A percentile compares a stretch with the other conserved stretches of the same genome.
Conservation (phyloP, 2,113 vertebrate genomes). For the Hipposideros armiger region DNA sequence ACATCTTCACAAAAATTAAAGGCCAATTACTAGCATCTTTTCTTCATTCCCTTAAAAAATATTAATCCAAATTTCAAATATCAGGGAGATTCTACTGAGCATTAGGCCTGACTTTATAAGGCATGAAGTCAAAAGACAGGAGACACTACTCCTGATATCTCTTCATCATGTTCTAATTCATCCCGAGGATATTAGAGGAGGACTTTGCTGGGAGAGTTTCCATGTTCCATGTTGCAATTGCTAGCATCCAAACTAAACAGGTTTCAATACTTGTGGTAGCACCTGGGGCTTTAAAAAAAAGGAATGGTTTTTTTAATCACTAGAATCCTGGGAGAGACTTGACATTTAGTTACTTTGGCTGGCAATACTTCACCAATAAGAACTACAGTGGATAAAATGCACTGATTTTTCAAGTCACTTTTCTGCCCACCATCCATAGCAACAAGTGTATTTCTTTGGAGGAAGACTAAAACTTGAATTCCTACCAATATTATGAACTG, state of each 20-base stretch:
- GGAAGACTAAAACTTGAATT: constrained; percentile 55
- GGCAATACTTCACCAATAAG: constrained; percentile 48
- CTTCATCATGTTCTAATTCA: background rate
- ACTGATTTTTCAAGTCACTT: constrained; percentile 50
- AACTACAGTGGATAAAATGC: constrained; percentile 10
- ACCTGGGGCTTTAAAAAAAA: background rate
- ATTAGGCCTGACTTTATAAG: constrained; percentile 4
- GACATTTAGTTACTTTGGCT: constrained; percentile 54
- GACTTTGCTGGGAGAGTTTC: background rate
- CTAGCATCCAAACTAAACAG: constrained; percentile 35
- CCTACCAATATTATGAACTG: constrained; percentile 2
- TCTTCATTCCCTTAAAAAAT: constrained; percentile 1
- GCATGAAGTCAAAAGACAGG: background rate
- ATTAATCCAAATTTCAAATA: constrained; percentile 3
- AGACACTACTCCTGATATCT: background rate
- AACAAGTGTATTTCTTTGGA: constrained; percentile 59
- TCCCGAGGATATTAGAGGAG: background rate
- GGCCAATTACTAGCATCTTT: background rate
- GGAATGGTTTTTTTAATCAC: background rate
- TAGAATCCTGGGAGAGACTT: constrained; percentile 34
- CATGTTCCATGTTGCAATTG: background rate
- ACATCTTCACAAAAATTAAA: background rate
- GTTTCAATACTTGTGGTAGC: background rate
- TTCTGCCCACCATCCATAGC: background rate
- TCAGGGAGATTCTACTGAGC: background rate